phyloP scores from a whole-genome alignment of 2,888 invertebrate species.

The Eupeodes luniger region DNA sequence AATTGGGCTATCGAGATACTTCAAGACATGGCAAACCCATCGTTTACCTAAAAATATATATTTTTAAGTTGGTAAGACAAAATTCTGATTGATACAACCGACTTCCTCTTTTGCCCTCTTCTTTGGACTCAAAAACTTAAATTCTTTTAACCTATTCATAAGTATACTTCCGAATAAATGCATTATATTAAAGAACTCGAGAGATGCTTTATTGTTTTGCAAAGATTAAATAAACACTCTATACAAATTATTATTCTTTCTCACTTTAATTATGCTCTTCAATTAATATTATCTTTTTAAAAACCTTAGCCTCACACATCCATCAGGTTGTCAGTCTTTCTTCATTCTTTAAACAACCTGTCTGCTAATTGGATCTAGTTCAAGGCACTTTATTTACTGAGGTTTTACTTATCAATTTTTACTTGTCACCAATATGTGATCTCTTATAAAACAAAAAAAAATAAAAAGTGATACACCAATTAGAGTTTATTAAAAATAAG shows the following conservation, averaged over 20 bases:
- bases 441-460: constrained; percentile 7
- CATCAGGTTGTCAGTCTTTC: background rate
- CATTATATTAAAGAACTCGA: background rate
- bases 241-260: background rate
- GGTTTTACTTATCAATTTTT: constrained; percentile 19
- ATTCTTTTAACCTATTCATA: no score
- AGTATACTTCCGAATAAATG: no score
- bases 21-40: no score
- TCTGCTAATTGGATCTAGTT: constrained; percentile 37
- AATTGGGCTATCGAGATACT: no score
- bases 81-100: no score
- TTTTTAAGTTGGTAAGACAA: no score
- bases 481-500: constrained; percentile 30
- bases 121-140: no score
- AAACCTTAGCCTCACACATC: constrained; percentile 7
- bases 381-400: constrained; percentile 21
- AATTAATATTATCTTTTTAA: constrained; percentile 3
- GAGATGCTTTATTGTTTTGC: background rate
- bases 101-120: no score
- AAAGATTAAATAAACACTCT: background rate
- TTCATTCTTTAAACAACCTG: constrained; percentile 24
- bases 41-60: no score
- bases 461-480: constrained; percentile 1
- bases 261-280: background rate
- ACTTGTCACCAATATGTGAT: constrained; percentile 11